phyloP scores from a whole-genome alignment of 2,113 vertebrate genomes.

The Dasypus novemcinctus region DNA sequence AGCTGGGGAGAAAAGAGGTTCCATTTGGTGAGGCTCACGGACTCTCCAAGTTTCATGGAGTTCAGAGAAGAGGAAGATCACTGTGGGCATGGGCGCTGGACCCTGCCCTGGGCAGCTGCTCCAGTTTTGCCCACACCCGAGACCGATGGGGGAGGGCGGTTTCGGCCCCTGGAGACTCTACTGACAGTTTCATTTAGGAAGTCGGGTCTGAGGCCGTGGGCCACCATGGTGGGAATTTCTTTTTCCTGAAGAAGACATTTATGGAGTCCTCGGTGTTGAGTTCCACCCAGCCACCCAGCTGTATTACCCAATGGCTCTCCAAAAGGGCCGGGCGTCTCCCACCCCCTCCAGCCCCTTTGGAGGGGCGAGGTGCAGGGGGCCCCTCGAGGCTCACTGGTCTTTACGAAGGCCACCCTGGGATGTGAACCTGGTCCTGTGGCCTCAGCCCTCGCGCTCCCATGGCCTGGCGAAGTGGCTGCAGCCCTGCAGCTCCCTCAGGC shows the following conservation, averaged over 20 bases:
- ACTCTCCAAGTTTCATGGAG: not conserved
- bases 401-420: not conserved
- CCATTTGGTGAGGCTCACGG: not conserved
- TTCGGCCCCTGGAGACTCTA: too few species aligned
- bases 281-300: not conserved
- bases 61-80: not conserved
- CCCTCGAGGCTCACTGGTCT: accelerated
- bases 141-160: accelerated
- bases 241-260: not conserved
- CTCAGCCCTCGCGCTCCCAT: not conserved
- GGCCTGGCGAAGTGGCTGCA: not conserved
- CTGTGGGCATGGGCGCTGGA: too few species aligned
- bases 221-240: not conserved
- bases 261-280: not conserved
- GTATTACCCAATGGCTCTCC: not conserved
- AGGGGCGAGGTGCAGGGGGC: not conserved
- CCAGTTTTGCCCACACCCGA: not conserved
- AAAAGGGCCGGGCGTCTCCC: too few species aligned
- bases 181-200: not conserved
- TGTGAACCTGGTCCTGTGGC: not conserved
- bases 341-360: too few species aligned
- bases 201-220: not conserved
- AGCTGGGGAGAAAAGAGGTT: not conserved
- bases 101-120: accelerated
- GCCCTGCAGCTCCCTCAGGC: not conserved